phyloP scores from a whole-genome alignment of 2,888 invertebrate species.

The Allolobophora icterica region DNA sequence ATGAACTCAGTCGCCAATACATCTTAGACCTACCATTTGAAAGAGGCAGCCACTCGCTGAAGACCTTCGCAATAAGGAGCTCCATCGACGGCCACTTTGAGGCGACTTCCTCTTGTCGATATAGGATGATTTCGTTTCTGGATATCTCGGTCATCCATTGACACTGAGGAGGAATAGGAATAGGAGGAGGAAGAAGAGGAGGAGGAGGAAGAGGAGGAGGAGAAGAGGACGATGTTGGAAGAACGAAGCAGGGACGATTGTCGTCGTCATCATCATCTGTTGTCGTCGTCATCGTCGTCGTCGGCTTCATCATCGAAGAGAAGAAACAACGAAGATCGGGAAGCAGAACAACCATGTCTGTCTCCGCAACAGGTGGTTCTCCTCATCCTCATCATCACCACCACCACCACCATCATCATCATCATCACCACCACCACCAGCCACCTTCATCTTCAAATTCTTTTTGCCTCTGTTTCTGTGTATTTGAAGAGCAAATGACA shows the following conservation, averaged over 20 bases:
- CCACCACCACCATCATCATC: constrained; percentile 18
- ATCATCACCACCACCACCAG: neutral
- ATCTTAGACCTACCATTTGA: neutral
- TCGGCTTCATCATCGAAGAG: neutral
- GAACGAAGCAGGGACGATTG: neutral
- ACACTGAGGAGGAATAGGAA: neutral
- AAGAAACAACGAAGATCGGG: neutral
- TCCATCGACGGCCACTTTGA: neutral
- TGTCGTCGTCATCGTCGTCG: neutral
- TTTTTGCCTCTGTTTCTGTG: neutral
- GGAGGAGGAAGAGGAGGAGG: neutral
- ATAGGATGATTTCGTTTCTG: too few species aligned
- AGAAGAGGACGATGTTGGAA: neutral
- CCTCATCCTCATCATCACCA: too few species aligned
- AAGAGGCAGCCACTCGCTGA: neutral
- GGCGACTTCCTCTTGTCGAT: too few species aligned
- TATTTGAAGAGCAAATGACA: too few species aligned
- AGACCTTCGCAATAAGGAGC: neutral
- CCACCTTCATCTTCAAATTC: neutral
- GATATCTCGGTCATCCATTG: neutral
- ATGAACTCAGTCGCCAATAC: neutral
- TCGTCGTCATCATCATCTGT: neutral
- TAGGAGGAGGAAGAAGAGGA: neutral
- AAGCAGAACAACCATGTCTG: neutral
- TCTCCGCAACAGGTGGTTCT: neutral